Base-by-base conservation (phyloP, 2,113 vertebrate genomes). In the Clarias gariepinus region DNA sequence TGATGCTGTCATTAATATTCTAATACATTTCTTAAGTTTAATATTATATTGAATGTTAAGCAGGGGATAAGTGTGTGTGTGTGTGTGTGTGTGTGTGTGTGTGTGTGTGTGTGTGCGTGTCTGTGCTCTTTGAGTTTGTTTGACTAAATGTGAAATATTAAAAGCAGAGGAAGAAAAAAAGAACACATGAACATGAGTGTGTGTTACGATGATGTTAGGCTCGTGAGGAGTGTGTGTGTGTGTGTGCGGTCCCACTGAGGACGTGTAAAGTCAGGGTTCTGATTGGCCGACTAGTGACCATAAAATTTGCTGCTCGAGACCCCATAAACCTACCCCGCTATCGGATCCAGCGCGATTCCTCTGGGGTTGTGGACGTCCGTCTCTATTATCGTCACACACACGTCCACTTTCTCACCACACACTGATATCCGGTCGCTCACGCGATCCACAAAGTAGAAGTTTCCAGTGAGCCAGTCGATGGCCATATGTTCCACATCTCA, bases 361-460 rank as follows among this genome's bases (percentile, higher is more conserved):
- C 93, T 96, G 4, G 96, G 96, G 90, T 97, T 96, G 53, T 66
- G 95, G 0, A 97, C 94, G 77, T 97, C 96, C 88, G 96, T 92
- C 73, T 96, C 95, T 55, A 97, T 92, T 89, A 97, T 91, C 0
- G 95, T 96, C 36, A 97, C 90, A 88, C 96, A 97, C 11, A 94
- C 90, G 0, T 95, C 95, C 4, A 94, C 96, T 0, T 95, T 94
- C 76, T 89, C 94, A 88, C 91, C 94, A 91, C 96, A 97, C 0
- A 93, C 96, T 2, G 95, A 97, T 92, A 97, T 96, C 69, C 96
- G 92, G 90, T 95, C 95, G 30, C 93, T 95, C 88, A 95, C 64
- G 2, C 94, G 91, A 87, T 97, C 96, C 94, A 96, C 93, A 79
- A 97, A 97, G 91, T 97, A 97, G 77, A 96, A 91, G 89, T 97